A percentile compares a stretch with the other conserved stretches of the same genome.
phyloP scores from a whole-genome alignment of 2,797 vertebrate species.

The Kryptopterus vitreolus region DNA sequence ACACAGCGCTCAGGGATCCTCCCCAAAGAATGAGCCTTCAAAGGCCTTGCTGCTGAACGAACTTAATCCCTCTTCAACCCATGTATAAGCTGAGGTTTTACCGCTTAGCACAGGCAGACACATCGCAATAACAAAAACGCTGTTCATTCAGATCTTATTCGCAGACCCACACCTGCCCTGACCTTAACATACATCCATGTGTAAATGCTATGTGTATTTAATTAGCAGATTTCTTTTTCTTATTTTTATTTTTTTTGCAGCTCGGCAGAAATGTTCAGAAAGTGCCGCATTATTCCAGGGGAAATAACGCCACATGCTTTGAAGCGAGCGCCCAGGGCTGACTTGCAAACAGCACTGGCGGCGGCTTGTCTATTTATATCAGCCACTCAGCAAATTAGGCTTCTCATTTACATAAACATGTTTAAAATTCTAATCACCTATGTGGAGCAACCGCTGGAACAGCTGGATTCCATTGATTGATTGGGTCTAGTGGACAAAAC shows the following conservation, averaged over 20 bases:
- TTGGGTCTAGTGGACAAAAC: neutral
- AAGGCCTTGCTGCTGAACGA: constrained; percentile 39
- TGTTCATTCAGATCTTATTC: constrained; percentile 32
- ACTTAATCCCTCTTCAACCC: constrained; percentile 38
- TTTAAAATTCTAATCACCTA: neutral
- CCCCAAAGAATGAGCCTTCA: constrained; percentile 41
- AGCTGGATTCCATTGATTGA: neutral
- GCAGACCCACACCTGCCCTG: constrained; percentile 16
- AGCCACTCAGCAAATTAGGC: neutral
- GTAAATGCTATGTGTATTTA: neutral
- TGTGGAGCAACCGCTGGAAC: neutral
- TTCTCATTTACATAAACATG: neutral
- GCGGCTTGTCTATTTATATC: neutral
- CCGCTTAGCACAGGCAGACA: constrained; percentile 21
- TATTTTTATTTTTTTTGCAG: neutral
- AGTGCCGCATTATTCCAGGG: neutral
- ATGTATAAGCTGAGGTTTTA: constrained; percentile 36
- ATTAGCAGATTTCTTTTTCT: neutral
- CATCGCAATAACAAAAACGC: constrained; percentile 29
- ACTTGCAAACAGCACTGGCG: neutral
- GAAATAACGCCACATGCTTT: neutral
- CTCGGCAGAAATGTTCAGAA: neutral
- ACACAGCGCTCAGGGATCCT: neutral
- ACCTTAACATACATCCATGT: neutral
- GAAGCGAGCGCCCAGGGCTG: neutral